Percentiles rank a stretch among this genome's conserved stretches.
Conservation (phyloP, 2,888 invertebrate genomes). For the Nipponacmea schrenckii region DNA sequence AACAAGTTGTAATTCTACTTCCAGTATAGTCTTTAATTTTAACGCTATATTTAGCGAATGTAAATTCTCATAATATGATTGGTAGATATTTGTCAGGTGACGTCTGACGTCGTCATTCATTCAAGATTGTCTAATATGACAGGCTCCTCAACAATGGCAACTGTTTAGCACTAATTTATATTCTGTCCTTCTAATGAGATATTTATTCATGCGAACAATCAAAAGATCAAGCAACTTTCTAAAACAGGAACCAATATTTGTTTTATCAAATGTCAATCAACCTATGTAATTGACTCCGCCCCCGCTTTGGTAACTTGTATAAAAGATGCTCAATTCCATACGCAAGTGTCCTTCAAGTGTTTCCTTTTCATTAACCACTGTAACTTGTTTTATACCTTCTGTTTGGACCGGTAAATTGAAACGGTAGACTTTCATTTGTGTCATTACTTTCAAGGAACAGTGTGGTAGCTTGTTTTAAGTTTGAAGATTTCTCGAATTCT, state of each 20-base stretch:
- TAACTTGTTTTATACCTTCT: no score
- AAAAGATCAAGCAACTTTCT: neutral
- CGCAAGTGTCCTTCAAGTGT: no score
- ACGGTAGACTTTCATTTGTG: no score
- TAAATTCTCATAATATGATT: neutral
- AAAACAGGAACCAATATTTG: neutral
- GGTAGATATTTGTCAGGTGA: neutral
- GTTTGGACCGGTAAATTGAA: no score
- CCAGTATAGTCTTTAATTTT: no score
- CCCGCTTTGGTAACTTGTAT: neutral
- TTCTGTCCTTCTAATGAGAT: neutral
- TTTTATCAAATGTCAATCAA: neutral
- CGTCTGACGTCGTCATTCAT: neutral
- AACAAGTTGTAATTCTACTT: no score
- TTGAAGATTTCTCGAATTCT: no score
- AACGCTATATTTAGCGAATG: no score
- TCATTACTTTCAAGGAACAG: no score
- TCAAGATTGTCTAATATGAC: neutral
- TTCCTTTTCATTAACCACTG: no score
- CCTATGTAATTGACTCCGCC: neutral
- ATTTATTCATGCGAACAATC: neutral
- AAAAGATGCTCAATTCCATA: slow-evolving; percentile 1
- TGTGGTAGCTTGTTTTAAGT: no score
- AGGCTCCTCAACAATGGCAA: neutral
- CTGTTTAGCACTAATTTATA: slow-evolving; percentile 2